Conservation (phyloP, 2,888 invertebrate genomes). For the Nephrocerus scutellatus region DNA sequence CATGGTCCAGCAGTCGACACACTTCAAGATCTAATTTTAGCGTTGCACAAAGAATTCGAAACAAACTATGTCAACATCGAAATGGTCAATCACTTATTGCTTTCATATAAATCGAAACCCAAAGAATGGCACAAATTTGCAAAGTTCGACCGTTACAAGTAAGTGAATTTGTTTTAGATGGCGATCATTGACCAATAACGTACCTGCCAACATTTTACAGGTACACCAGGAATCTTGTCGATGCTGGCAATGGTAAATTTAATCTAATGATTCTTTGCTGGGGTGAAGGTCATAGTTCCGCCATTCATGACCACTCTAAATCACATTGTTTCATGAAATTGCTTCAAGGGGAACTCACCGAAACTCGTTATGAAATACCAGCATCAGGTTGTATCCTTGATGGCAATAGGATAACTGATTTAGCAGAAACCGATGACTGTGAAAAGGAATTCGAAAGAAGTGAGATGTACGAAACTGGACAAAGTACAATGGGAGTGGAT, state of each 20-base stretch:
- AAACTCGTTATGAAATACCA: conserved; percentile 55
- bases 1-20: conserved; percentile 45
- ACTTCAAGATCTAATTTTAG: conserved; percentile 58
- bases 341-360: conserved; percentile 72
- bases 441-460: conserved; percentile 44
- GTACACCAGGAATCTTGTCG: conserved; percentile 94
- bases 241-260: conserved; percentile 93
- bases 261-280: conserved; percentile 98
- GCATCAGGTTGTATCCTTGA: not conserved
- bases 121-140: conserved; percentile 91
- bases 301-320: conserved; percentile 93
- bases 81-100: conserved; percentile 71
- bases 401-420: conserved; percentile 1
- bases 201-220: conserved; percentile 50
- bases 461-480: conserved; percentile 60
- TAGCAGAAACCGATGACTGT: conserved; percentile 23
- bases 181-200: conserved; percentile 1
- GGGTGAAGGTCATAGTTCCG: conserved; percentile 91
- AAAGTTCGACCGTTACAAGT: conserved; percentile 89
- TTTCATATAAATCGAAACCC: conserved; percentile 76
- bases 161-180: too few relatives aligned
- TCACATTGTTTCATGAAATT: conserved; percentile 98
- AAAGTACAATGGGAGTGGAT: conserved; percentile 61
- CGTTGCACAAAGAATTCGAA: conserved; percentile 70
- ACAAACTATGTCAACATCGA: conserved; percentile 83